These are phyloP conservation scores for Ciconia boyciana DNA, from an alignment of 2,113 vertebrate genomes.

Conservation along the genomic window DNA sequence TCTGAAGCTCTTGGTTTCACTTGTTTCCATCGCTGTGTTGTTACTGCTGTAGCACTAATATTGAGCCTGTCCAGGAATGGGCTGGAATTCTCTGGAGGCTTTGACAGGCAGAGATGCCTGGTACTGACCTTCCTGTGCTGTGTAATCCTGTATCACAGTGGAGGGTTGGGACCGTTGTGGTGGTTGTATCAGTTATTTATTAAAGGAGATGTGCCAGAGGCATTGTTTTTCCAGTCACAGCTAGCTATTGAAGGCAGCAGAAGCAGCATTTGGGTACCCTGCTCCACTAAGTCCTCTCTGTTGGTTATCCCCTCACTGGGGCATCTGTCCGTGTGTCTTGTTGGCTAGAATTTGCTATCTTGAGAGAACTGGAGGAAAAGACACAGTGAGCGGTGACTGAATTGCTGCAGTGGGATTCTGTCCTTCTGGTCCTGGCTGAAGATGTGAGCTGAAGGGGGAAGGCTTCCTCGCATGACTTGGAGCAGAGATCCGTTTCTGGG, in stretches of 20 bases:
- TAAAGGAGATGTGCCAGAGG: not conserved
- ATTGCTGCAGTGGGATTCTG: not conserved
- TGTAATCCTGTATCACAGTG: not conserved
- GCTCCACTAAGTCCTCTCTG: not conserved
- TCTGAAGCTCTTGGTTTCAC: not conserved
- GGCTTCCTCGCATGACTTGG: not conserved
- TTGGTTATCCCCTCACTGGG: not conserved
- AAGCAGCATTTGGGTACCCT: not conserved
- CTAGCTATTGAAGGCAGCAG: not conserved
- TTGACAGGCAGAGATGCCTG: not conserved
- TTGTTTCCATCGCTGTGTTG: not conserved
- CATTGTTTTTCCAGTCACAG: not conserved
- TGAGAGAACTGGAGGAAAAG: not conserved
- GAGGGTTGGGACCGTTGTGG: not conserved
- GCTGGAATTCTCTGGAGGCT: not conserved
- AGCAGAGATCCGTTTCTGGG: not conserved
- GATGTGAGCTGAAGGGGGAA: not conserved
- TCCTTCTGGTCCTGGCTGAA: not conserved
- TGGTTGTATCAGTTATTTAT: not conserved
- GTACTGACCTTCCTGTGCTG: not conserved
- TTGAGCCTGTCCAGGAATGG: not conserved
- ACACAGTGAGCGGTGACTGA: not conserved
- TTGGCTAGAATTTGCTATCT: not conserved
- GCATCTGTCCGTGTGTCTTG: not conserved
- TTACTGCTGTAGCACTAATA: not conserved